Conservation (phyloP, 2,888 invertebrate species). For the Synergus umbraculus region DNA sequence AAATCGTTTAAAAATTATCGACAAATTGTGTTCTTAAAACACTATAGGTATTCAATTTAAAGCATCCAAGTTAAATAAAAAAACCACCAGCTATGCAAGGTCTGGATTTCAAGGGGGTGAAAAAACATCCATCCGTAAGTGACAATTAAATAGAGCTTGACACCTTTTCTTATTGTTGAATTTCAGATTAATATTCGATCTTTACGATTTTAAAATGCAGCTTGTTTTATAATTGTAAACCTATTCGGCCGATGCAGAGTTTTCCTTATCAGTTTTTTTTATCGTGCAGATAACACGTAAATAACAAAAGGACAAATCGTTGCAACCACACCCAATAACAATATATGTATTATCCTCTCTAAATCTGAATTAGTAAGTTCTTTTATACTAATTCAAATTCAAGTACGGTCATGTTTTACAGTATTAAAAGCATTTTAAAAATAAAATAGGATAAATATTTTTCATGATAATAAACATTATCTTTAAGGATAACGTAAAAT, state of each 20-base stretch:
- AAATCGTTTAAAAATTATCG: neutral
- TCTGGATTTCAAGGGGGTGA: constrained; percentile 83
- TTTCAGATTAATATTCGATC: too few relatives aligned
- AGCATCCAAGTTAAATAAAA: neutral
- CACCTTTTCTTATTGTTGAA: too few relatives aligned
- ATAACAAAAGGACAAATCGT: neutral
- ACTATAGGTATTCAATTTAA: neutral
- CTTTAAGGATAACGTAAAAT: neutral
- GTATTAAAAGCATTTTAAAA: neutral
- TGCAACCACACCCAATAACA: constrained; percentile 41
- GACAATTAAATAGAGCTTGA: constrained; percentile 26
- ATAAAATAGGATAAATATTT: neutral
- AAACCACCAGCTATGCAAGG: constrained; percentile 66
- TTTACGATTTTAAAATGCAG: neutral
- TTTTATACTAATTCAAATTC: too few relatives aligned
- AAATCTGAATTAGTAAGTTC: neutral
- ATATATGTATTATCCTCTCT: neutral
- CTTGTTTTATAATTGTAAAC: neutral
- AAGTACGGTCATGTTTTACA: neutral
- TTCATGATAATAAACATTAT: neutral
- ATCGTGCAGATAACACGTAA: constrained; percentile 1
- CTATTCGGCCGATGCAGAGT: neutral
- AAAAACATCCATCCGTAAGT: constrained; percentile 89
- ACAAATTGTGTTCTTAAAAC: neutral
- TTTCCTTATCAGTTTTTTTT: constrained; percentile 5